Conservation (phyloP, 2,888 invertebrate genomes). For the Lochmaea crataegi region DNA sequence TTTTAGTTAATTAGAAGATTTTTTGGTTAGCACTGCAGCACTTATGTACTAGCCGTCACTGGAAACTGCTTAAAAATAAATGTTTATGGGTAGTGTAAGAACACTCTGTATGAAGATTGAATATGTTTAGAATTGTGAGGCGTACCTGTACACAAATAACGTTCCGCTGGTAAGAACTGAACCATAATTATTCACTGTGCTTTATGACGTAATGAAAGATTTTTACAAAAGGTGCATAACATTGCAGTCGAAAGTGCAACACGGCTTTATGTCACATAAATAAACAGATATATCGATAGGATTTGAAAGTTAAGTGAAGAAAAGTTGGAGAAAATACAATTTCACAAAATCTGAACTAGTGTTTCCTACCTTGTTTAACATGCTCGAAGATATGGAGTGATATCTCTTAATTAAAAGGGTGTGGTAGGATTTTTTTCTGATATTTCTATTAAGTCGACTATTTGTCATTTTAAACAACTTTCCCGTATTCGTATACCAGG, state of each 20-base stretch:
- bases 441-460: slow-evolving; percentile 48
- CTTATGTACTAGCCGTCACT: too few relatives aligned
- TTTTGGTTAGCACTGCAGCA: too few relatives aligned
- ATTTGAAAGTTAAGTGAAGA: slow-evolving; percentile 56
- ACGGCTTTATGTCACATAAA: slow-evolving; percentile 38
- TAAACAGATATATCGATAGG: slow-evolving; percentile 39
- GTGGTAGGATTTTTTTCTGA: slow-evolving; percentile 56
- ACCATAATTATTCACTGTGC: slow-evolving; percentile 31
- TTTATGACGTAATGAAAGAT: slow-evolving; percentile 29
- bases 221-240: slow-evolving; percentile 33
- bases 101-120: background rate
- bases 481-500: slow-evolving; percentile 60
- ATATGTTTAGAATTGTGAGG: slow-evolving; percentile 2
- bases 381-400: slow-evolving; percentile 45
- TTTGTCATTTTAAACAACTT: slow-evolving; percentile 61
- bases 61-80: background rate
- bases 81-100: background rate
- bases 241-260: slow-evolving; percentile 45
- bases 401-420: slow-evolving; percentile 58
- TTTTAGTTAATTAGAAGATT: too few relatives aligned
- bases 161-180: slow-evolving; percentile 11
- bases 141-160: slow-evolving; percentile 18
- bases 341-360: slow-evolving; percentile 46
- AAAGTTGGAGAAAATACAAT: slow-evolving; percentile 54
- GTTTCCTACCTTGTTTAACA: slow-evolving; percentile 45